These are phyloP conservation scores for Harpagifer antarcticus DNA, from an alignment of 2,797 vertebrate genomes.

Conservation along the genomic window DNA sequence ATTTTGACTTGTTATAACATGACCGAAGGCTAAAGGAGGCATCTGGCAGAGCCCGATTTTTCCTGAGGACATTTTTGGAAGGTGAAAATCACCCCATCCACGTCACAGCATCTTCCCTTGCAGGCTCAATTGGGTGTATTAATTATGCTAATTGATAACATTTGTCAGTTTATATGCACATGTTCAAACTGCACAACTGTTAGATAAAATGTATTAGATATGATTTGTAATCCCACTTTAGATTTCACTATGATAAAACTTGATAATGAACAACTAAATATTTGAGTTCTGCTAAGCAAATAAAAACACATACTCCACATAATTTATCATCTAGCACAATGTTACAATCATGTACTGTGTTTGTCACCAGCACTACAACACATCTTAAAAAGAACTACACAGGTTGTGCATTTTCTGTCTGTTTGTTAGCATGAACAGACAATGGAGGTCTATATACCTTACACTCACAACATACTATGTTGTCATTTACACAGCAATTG, in stretches of 20 bases:
- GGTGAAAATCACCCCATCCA: constrained; percentile 26
- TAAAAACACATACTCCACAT: neutral
- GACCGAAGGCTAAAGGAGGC: constrained; percentile 40
- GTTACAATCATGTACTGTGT: neutral
- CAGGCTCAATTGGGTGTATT: neutral
- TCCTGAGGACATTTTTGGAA: constrained; percentile 37
- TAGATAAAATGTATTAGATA: neutral
- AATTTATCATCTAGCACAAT: neutral
- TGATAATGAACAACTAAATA: neutral
- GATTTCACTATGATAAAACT: neutral
- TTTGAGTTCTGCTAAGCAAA: neutral
- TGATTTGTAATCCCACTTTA: neutral
- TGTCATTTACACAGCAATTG: neutral
- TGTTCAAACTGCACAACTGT: neutral
- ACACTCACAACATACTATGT: neutral
- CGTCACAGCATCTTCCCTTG: constrained; percentile 9
- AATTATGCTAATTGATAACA: neutral
- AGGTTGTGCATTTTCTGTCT: neutral
- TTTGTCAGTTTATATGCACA: neutral
- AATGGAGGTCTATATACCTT: neutral
- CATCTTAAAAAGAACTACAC: too few species aligned
- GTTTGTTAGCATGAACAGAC: neutral
- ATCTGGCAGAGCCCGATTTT: constrained; percentile 50
- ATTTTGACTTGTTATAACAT: constrained; percentile 27
- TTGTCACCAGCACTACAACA: neutral